Base-by-base conservation (phyloP, 2,888 invertebrate genomes). In the Heliconius sara region DNA sequence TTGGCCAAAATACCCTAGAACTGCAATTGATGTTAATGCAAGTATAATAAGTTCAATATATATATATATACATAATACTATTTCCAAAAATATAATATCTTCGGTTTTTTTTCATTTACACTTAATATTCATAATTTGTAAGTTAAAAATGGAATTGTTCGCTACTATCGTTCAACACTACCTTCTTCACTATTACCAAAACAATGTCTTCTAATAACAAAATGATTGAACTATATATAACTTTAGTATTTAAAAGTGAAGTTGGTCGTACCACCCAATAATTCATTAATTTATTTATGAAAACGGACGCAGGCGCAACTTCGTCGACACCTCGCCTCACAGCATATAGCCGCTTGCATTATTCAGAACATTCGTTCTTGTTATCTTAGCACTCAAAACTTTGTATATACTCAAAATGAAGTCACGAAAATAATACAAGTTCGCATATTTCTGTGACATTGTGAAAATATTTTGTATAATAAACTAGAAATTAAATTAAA, bases 381-480 rank as follows among this genome's bases (percentile, higher is more conserved):
- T 93, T 92, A 92, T 92, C 90, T 91, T 91, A 90, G 89, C 90
- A 91, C 91, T 92, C 89, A 89, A 91, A 93, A 93, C 92, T 93
- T 93, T 86, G 86, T 86, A 89, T 90, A 90, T 92, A 89, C 89
- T 89, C 87, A 85, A 90, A 86, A 88, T 88, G 85, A 85, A 86
- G 86, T 87, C 84, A 86, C 84, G 89, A 90, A 92, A 92, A 92
- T 93, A 91, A 91, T 90, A 90, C 90, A 91, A 90, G 87, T 91
- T 92, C 84, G 84, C 79, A 81, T 79, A 76, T 76, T 79, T 79
- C 77, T 25, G 47, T 39, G 73, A 67, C 25, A 73, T 76, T 34
- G 70, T 79, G 19, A 22, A 68, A 39, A 76, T 76, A 66, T 16
- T 65, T 65, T 77, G 43, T 25, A 68, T 72, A 16, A 63, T 74